Evolutionary conservation across 2,113 vertebrate species (phyloP).

Genomic region (Callocephalon fimbriatum): DNA sequence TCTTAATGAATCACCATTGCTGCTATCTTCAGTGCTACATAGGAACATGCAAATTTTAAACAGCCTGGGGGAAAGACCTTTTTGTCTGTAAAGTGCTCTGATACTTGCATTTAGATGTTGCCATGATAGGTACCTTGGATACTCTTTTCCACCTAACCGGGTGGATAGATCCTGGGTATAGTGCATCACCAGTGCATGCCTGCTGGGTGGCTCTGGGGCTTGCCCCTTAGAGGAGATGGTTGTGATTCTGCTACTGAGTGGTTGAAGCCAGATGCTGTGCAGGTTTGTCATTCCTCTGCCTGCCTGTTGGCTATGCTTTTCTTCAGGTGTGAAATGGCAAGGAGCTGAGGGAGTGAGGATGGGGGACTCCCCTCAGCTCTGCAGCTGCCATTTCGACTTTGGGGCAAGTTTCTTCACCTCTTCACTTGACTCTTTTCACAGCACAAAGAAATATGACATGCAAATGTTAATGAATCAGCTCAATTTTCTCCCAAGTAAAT

Average conservation of each 20-base stretch:
- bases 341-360: not conserved
- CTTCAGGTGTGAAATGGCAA: not conserved
- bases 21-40: constrained; percentile 51
- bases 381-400: not conserved
- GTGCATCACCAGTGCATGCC: not conserved
- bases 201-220: not conserved
- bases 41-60: constrained; percentile 59
- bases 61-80: constrained; percentile 50
- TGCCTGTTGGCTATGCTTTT: not conserved
- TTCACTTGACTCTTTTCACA: not conserved
- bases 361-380: not conserved
- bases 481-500: not conserved
- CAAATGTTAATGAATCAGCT: not conserved
- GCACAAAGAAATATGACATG: not conserved
- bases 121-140: constrained; percentile 44
- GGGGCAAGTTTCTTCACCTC: not conserved
- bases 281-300: not conserved
- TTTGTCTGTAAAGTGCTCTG: constrained; percentile 46
- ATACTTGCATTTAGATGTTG: constrained; percentile 54
- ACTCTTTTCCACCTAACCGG: not conserved
- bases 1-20: constrained; percentile 70
- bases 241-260: rapidly evolving
- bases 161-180: not conserved
- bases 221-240: not conserved
- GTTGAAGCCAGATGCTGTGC: not conserved